Conservation (phyloP, 2,113 vertebrate genomes). For the Brachirus orientalis region DNA sequence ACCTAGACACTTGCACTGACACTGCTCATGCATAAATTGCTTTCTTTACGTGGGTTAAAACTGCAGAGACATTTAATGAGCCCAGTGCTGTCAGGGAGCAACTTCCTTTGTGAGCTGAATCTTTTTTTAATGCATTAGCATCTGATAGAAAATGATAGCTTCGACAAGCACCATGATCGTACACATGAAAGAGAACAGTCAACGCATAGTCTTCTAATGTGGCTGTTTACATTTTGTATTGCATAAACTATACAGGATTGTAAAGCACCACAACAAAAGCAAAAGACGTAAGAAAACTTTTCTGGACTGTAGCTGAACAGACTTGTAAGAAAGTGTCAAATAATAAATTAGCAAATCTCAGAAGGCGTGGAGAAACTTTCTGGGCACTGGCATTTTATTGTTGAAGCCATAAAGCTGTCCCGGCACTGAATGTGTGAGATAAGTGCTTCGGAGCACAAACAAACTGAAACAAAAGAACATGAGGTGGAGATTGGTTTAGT, state of each 20-base stretch:
- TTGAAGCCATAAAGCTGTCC: slow-evolving; percentile 67
- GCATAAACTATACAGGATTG: slow-evolving; percentile 24
- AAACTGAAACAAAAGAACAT: slow-evolving; percentile 77
- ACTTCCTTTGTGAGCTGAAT: no score
- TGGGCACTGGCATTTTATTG: slow-evolving; percentile 69
- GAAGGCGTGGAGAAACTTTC: slow-evolving; percentile 65
- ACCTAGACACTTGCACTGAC: slow-evolving; percentile 22
- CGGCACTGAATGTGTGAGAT: slow-evolving; percentile 71
- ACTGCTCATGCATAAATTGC: slow-evolving; percentile 38
- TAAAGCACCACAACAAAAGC: slow-evolving; percentile 27
- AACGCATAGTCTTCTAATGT: slow-evolving; percentile 11
- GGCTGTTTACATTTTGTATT: slow-evolving; percentile 20
- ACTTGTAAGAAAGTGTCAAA: slow-evolving; percentile 62
- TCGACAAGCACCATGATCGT: background rate
- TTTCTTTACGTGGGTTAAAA: slow-evolving; percentile 33
- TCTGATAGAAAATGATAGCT: slow-evolving; percentile 36
- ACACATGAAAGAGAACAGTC: slow-evolving; percentile 25
- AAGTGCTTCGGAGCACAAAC: slow-evolving; percentile 73
- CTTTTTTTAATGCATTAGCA: slow-evolving; percentile 27
- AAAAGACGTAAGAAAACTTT: slow-evolving; percentile 55
- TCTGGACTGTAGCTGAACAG: slow-evolving; percentile 44
- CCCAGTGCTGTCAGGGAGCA: slow-evolving; percentile 28
- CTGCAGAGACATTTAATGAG: slow-evolving; percentile 57
- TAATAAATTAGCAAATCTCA: slow-evolving; percentile 64
- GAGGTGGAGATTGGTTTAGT: slow-evolving; percentile 77